Conservation (phyloP, 2,113 vertebrate species). For the Alligator sinensis region DNA sequence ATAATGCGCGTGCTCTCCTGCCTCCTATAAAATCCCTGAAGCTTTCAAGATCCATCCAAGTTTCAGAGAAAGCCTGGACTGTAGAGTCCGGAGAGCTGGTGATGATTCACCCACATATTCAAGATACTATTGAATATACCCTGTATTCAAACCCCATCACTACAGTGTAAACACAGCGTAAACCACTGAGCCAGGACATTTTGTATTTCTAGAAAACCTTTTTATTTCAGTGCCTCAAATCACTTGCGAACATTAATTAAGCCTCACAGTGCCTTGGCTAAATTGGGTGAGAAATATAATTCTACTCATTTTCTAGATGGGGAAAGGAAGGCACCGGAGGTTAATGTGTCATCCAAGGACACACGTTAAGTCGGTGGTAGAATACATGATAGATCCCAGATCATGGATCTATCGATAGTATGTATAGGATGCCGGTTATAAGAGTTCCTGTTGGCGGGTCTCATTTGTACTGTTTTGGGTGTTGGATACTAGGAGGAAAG, state of each 20-base stretch:
- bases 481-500: neutral
- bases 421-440: neutral
- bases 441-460: neutral
- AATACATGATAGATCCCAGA: neutral
- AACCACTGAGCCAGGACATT: neutral
- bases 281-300: neutral
- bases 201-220: rapidly evolving
- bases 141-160: neutral
- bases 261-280: neutral
- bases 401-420: neutral
- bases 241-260: neutral
- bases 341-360: neutral
- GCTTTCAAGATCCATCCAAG: neutral
- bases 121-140: no score
- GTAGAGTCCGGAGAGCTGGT: neutral
- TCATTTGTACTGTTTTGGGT: neutral
- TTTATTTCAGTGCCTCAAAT: neutral
- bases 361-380: neutral
- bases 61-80: rapidly evolving
- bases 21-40: rapidly evolving
- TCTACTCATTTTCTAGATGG: neutral
- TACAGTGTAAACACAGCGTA: neutral
- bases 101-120: neutral
- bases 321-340: neutral
- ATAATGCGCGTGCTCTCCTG: no score